Percentiles rank a stretch among this genome's conserved stretches.
Evolutionary conservation across 2,888 invertebrate genomes (phyloP).

Genomic region (Acronicta alni): DNA sequence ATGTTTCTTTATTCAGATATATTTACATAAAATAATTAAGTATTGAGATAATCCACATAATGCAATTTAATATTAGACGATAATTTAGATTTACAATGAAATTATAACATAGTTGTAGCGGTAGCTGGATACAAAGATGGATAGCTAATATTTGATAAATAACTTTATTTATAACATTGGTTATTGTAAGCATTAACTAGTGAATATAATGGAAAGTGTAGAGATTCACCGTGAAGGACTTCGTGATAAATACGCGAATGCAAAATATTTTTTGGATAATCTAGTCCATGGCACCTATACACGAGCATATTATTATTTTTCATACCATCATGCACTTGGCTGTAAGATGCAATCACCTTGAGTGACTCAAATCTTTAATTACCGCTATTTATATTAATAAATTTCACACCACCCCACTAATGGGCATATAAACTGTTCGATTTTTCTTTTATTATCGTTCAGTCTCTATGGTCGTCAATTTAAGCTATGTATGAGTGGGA

Average conservation of each 20-base stretch:
- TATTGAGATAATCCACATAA: constrained; percentile 82
- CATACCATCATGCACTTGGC: background rate
- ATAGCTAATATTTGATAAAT: constrained; percentile 20
- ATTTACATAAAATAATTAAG: constrained; percentile 85
- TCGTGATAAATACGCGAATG: background rate
- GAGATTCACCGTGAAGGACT: background rate
- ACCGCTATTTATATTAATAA: too few relatives aligned
- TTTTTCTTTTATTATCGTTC: too few relatives aligned
- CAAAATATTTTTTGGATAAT: constrained; percentile 10
- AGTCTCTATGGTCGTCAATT: too few relatives aligned
- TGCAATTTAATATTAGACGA: constrained; percentile 76
- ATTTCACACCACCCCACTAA: too few relatives aligned
- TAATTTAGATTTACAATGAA: constrained; percentile 82
- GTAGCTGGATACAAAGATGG: constrained; percentile 47
- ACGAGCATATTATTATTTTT: constrained; percentile 9
- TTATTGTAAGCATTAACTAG: constrained; percentile 19
- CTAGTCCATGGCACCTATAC: constrained; percentile 4
- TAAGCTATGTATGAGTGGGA: too few relatives aligned
- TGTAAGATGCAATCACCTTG: background rate
- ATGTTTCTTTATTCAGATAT: constrained; percentile 81
- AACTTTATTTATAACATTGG: constrained; percentile 25
- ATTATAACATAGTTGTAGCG: constrained; percentile 65
- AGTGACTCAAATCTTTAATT: too few relatives aligned
- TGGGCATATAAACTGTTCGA: too few relatives aligned
- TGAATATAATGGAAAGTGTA: constrained; percentile 10